A percentile compares a stretch with the other conserved stretches of the same genome.
Conservation (phyloP, 30 jellyfish, hydroid and myxozoan genomes). For the Sanderia malayensis region DNA sequence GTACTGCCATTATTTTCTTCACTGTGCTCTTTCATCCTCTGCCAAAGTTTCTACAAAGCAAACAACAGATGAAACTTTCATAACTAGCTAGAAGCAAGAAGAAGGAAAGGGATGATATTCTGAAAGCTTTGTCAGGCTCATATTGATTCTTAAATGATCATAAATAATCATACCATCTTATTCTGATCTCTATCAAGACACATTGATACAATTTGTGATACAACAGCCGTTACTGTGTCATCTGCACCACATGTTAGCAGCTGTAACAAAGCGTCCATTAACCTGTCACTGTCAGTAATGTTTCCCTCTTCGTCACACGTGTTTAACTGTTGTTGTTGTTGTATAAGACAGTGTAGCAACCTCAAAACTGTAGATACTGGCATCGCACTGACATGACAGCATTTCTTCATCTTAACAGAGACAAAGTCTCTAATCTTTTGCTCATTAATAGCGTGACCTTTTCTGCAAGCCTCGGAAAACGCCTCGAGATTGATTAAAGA, state of each 20-base stretch:
- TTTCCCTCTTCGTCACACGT: neutral
- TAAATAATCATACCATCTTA: slow-evolving; percentile 18
- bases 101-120: no score
- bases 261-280: slow-evolving; percentile 24
- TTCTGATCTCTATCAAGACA: neutral
- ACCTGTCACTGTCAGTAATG: slow-evolving; percentile 1
- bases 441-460: neutral
- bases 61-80: no score
- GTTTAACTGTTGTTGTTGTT: neutral
- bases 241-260: slow-evolving; percentile 34
- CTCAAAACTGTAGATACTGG: neutral
- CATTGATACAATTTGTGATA: slow-evolving; percentile 23
- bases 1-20: slow-evolving; percentile 5
- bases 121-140: no score
- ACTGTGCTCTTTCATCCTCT: neutral
- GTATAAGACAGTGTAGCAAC: neutral
- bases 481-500: neutral
- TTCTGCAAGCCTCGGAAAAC: neutral
- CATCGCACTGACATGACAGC: neutral
- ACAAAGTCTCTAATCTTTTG: neutral
- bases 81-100: no score
- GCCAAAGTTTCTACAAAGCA: slow-evolving; percentile 33
- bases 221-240: slow-evolving; percentile 36
- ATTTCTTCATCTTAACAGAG: neutral
- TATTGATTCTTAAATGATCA: no score